phyloP scores from a whole-genome alignment of 2,797 vertebrate genomes.

The Phoeniculus purpureus region DNA sequence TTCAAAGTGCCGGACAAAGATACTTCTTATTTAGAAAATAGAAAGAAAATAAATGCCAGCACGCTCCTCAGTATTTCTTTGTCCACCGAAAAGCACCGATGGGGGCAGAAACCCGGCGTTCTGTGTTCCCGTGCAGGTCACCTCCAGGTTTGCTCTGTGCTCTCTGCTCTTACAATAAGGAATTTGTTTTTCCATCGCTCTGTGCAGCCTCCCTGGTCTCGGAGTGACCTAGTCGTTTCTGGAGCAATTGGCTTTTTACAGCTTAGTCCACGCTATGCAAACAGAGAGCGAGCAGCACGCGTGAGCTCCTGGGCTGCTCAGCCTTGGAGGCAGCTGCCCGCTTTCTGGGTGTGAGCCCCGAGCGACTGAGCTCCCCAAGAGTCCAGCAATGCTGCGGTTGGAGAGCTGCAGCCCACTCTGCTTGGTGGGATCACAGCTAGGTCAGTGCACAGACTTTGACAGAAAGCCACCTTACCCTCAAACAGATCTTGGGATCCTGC shows the following conservation, averaged over 20 bases:
- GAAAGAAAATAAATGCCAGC: not conserved
- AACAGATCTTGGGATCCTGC: not conserved
- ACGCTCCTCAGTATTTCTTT: not conserved
- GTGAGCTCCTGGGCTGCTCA: not conserved
- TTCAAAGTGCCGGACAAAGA: slow-evolving; percentile 39
- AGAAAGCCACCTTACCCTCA: not conserved
- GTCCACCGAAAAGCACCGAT: not conserved
- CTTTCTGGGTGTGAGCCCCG: fast-evolving
- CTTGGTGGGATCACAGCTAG: fast-evolving
- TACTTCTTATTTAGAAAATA: slow-evolving; percentile 40
- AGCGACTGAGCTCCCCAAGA: fast-evolving
- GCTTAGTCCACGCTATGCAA: not conserved
- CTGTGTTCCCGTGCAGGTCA: slow-evolving; percentile 6
- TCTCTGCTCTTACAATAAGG: slow-evolving; percentile 29
- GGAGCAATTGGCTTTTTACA: slow-evolving; percentile 12
- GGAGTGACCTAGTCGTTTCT: not conserved
- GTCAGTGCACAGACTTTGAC: fast-evolving
- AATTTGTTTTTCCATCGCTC: slow-evolving; percentile 50
- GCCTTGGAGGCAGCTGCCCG: fast-evolving
- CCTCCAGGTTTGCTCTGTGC: slow-evolving; percentile 49
- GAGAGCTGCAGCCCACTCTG: not conserved
- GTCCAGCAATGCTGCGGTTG: fast-evolving
- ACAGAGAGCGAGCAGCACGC: not conserved
- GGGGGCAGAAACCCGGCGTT: not conserved
- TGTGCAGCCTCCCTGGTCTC: not conserved